Base-by-base conservation (phyloP, 2,113 vertebrate species). In the Meleagris gallopavo region DNA sequence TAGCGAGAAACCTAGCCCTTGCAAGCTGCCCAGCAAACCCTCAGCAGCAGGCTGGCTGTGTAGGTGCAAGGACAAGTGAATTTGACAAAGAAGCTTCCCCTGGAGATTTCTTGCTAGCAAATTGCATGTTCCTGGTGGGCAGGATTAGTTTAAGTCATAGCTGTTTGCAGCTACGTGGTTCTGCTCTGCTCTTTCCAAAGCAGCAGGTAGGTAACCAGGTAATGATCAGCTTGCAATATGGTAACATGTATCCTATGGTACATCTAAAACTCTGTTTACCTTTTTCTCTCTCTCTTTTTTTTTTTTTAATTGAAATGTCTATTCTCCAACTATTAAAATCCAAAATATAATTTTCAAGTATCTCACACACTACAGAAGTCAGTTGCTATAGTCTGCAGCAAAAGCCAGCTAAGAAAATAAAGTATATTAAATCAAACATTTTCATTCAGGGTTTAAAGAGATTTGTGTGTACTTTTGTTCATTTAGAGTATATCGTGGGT, bases 251-350 rank as follows among this genome's bases (percentile, higher is more conserved):
- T 91, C 8, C 24, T 62, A 76, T 72, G 81, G 40, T 82, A 67
- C 29, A 78, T 72, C 84, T 86, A 85, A 54, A 96, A 97, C 84
- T 86, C 58, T 66, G 71, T 82, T 89, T 85, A 64, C 67, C 38
- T 89, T 80, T n/a, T 43, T 46, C 11, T n/a, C 9, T 24, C 73
- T 22, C 34, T 27, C 10, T 34, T 20, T 32, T 13, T 19, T 36
- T 77, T 66, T 52, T 75, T 88, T 54, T 10, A 0, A 36, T 45
- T 79, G 58, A 91, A 86, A 45, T 22, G 12, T 87, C 43, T 93
- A 60, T 95, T 87, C 27, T 91, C 27, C 83, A 75, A 74, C 4
- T 5, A 54, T 80, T 85, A 69, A 74, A 82, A 71, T 82, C 41
- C 85, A 75, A 72, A 92, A 66, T 10, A 2, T 15, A 43, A 5